These are phyloP conservation scores for Drosophila cognata DNA, from an alignment of 2,888 invertebrate species.

Conservation along the genomic window DNA sequence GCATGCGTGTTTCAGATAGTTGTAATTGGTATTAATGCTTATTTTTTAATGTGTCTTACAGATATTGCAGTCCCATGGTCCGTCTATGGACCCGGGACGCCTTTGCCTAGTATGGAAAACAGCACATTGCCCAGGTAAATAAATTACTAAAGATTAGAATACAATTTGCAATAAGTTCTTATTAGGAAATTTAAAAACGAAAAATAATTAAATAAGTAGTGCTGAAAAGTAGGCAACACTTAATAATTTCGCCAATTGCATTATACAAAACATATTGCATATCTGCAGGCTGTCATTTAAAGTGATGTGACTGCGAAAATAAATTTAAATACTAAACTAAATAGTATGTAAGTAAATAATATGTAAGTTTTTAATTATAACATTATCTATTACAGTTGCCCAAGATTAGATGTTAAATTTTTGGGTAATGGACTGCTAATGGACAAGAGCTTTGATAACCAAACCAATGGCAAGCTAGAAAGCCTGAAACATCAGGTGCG, in stretches of 20 bases:
- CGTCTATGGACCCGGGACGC: constrained; percentile 83
- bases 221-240: constrained; percentile 29
- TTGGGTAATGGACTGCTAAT: constrained; percentile 70
- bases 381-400: constrained; percentile 67
- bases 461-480: constrained; percentile 26
- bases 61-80: constrained; percentile 85
- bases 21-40: constrained; percentile 26
- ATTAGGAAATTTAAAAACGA: neutral
- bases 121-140: constrained; percentile 83
- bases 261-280: constrained; percentile 12
- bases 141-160: neutral
- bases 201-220: neutral
- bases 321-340: neutral
- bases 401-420: constrained; percentile 83
- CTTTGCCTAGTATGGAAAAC: constrained; percentile 83
- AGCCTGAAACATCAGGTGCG: constrained; percentile 43
- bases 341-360: neutral
- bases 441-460: constrained; percentile 59
- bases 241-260: rapidly evolving
- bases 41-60: constrained; percentile 61
- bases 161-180: neutral
- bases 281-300: neutral
- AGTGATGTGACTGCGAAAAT: neutral
- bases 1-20: constrained; percentile 11
- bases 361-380: neutral